These are phyloP conservation scores for Agapostemon virescens DNA, from an alignment of 2,888 invertebrate species.

Conservation along the genomic window DNA sequence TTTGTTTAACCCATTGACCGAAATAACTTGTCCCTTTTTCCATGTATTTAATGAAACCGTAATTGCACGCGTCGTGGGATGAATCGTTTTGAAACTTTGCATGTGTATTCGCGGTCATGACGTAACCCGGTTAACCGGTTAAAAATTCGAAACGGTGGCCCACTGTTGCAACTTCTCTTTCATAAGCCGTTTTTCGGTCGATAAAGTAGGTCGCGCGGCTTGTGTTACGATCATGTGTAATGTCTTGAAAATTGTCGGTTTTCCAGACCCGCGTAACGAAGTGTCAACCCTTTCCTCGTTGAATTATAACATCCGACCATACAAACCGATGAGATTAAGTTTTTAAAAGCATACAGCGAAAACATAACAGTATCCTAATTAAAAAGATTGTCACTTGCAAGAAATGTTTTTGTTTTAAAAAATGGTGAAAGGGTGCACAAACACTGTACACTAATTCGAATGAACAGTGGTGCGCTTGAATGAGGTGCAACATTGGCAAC, in stretches of 20 bases:
- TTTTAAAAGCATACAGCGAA: too few relatives aligned
- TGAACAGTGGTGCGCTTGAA: conserved; percentile 40
- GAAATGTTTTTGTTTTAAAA: neutral
- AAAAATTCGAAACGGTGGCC: neutral
- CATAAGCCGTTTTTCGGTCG: neutral
- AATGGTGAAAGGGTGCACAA: too few relatives aligned
- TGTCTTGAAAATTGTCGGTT: too few relatives aligned
- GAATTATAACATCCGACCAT: too few relatives aligned
- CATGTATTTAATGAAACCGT: neutral
- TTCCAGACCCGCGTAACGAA: too few relatives aligned
- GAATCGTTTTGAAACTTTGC: neutral
- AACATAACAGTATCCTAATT: too few relatives aligned
- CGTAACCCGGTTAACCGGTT: neutral
- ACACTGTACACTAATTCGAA: neutral
- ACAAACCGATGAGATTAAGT: too few relatives aligned
- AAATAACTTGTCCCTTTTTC: neutral
- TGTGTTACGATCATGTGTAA: neutral
- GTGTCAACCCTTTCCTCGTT: too few relatives aligned
- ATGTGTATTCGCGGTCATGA: neutral
- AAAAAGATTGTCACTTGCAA: neutral
- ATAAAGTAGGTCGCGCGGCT: conserved; percentile 5
- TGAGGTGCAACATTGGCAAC: conserved; percentile 59
- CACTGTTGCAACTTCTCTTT: conserved; percentile 5
- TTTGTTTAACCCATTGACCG: conserved; percentile 4
- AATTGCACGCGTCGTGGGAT: neutral